These are phyloP conservation scores for Pteronotus mesoamericanus DNA, from an alignment of 2,797 vertebrate genomes.

Conservation along the genomic window DNA sequence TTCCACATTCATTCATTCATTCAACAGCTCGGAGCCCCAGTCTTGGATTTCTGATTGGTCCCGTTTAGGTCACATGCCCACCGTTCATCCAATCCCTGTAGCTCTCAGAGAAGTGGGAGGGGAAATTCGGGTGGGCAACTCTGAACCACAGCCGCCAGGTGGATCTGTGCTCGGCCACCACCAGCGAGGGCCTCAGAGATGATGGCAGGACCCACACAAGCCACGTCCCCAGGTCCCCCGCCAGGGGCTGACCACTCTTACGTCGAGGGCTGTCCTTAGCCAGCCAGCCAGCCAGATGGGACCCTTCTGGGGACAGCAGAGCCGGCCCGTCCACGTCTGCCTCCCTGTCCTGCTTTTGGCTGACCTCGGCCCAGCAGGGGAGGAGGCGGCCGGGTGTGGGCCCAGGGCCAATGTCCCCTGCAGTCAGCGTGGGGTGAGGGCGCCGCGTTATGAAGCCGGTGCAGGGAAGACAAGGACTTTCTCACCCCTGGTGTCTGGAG, in stretches of 20 bases:
- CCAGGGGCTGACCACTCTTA: background rate
- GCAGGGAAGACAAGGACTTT: constrained; percentile 70
- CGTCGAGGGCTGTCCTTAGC: background rate
- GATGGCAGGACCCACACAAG: background rate
- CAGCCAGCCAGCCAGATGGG: background rate
- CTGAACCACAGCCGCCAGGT: background rate
- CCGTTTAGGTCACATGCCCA: background rate
- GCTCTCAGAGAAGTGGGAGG: background rate
- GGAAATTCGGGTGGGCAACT: too few relatives aligned
- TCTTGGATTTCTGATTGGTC: background rate
- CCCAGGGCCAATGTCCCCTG: constrained; percentile 75
- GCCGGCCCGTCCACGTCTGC: background rate
- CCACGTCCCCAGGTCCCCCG: background rate
- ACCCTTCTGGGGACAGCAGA: rapidly evolving
- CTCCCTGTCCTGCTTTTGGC: background rate
- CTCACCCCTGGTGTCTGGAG: constrained; percentile 66
- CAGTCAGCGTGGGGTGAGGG: constrained; percentile 72
- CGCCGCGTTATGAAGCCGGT: constrained; percentile 77
- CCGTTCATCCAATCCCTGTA: background rate
- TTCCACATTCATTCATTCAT: background rate
- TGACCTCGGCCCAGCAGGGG: constrained; percentile 63
- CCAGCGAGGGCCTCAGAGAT: background rate
- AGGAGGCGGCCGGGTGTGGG: constrained; percentile 75
- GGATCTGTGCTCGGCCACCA: background rate
- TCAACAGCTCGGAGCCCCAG: background rate